phyloP scores from a whole-genome alignment of 2,113 vertebrate genomes.

The Eretmochelys imbricata region DNA sequence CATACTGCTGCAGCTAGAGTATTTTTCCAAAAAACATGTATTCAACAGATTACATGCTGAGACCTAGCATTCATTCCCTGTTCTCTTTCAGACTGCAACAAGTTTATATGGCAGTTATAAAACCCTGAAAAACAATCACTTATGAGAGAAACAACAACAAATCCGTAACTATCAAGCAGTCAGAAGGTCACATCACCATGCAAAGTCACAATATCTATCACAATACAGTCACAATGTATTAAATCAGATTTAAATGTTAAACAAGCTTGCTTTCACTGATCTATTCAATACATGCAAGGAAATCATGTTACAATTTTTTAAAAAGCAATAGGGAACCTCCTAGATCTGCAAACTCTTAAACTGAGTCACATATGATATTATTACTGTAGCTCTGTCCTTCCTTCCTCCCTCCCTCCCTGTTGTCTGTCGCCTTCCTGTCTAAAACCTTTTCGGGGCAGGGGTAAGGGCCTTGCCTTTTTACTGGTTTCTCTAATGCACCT shows the following conservation, averaged over 20 bases:
- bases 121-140: neutral
- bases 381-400: rapidly evolving
- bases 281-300: rapidly evolving
- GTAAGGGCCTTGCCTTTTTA: neutral
- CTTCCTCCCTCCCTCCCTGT: neutral
- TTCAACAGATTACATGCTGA: neutral
- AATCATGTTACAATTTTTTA: rapidly evolving
- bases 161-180: rapidly evolving
- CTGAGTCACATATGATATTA: rapidly evolving
- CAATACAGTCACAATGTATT: neutral
- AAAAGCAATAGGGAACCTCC: neutral
- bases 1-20: rapidly evolving
- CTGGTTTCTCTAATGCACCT: neutral
- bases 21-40: neutral
- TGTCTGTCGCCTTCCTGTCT: neutral
- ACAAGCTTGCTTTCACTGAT: rapidly evolving
- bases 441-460: neutral
- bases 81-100: neutral
- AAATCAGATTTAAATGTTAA: neutral
- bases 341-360: rapidly evolving
- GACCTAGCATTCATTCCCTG: neutral
- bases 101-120: rapidly evolving
- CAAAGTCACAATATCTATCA: neutral
- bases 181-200: neutral
- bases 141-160: neutral